Conservation (phyloP, 2,113 vertebrate species). For the zebrafish (Danio rerio) region GRCz12tu NC_133189.1:3407501-3408000, state of each 20-base stretch:
- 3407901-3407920: neutral
- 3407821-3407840: neutral
- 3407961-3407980: neutral
- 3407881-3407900: neutral
- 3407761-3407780: neutral
- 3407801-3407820: neutral
- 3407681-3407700: neutral
- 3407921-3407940: conserved; percentile 6
- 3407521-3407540: neutral
- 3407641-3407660: neutral
- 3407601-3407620: too few species aligned
- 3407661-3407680: neutral
- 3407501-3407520: neutral
- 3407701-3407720: neutral
- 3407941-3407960: neutral
- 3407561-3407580: conserved; percentile 10
- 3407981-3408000: neutral
- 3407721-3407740: too few species aligned
- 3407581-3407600: neutral
- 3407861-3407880: neutral
- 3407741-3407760: neutral
- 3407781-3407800: neutral
- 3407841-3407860: neutral
- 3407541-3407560: neutral
- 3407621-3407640: neutral